Evolutionary conservation across 2,113 vertebrate genomes (phyloP).

Genomic region (Xiphophorus maculatus): DNA sequence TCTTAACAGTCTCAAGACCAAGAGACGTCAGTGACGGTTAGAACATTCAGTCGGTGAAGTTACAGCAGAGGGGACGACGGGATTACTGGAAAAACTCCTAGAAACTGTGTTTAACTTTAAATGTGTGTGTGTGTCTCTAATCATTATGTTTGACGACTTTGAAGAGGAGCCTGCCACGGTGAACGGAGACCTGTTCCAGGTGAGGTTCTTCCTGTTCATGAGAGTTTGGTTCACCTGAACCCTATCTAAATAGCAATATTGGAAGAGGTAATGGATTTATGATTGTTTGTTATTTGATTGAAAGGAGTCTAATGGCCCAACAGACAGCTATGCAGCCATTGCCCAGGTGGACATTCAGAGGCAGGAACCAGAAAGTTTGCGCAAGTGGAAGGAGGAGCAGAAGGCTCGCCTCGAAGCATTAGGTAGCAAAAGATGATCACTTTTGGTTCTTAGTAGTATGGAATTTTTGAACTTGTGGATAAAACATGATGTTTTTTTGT

Average conservation of each 20-base stretch:
- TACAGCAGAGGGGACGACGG: not conserved
- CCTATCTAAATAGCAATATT: not conserved
- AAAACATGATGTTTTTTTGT: not conserved
- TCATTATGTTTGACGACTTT: conserved; percentile 79
- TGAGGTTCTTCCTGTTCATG: conserved; percentile 57
- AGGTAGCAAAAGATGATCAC: conserved; percentile 74
- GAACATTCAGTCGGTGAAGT: not conserved
- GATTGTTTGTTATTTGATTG: conserved; percentile 9
- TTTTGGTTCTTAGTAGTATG: too few species aligned
- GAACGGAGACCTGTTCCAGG: conserved; percentile 94
- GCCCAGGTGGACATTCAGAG: conserved; percentile 91
- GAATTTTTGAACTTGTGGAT: not conserved
- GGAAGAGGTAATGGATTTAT: not conserved
- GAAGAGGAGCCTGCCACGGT: conserved; percentile 83
- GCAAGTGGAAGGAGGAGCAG: conserved; percentile 98
- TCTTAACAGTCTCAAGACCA: not conserved
- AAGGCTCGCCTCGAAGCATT: conserved; percentile 90
- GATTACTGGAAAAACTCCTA: not conserved
- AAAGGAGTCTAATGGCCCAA: conserved; percentile 90
- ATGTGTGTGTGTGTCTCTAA: conserved; percentile 19
- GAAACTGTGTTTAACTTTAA: not conserved
- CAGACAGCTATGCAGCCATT: conserved; percentile 91
- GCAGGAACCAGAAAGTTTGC: conserved; percentile 96
- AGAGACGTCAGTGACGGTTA: not conserved
- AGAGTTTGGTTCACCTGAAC: not conserved